A percentile compares a stretch with the other conserved stretches of the same genome.
Conservation (phyloP, 2,113 vertebrate genomes). For the Ivindomyrus marchei region DNA sequence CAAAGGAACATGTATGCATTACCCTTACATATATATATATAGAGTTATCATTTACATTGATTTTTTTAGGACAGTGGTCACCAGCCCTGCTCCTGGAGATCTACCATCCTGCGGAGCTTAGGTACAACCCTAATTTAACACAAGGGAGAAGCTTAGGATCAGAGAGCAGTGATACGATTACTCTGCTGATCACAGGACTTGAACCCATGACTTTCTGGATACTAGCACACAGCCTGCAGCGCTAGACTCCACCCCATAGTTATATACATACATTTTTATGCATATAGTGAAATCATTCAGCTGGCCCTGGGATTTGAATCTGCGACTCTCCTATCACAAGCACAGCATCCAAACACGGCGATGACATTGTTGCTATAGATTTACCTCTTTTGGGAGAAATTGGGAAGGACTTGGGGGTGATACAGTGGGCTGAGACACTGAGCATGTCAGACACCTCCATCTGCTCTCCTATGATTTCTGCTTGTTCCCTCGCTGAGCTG, state of each 20-base stretch:
- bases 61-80: not conserved
- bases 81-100: not conserved
- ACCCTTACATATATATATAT: not conserved
- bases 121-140: not conserved
- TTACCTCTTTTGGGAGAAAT: not conserved
- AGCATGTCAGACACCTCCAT: not conserved
- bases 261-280: not conserved
- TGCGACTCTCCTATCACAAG: not conserved
- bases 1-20: not conserved
- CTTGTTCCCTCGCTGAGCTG: not conserved
- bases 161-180: not conserved
- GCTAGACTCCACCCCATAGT: not conserved
- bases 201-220: not conserved
- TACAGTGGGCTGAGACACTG: not conserved
- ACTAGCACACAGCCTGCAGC: not conserved
- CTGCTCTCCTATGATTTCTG: not conserved
- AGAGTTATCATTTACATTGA: not conserved
- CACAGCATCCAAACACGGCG: not conserved
- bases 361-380: not conserved
- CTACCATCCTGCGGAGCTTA: not conserved
- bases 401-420: not conserved
- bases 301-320: not conserved
- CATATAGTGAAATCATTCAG: not conserved
- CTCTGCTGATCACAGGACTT: not conserved
- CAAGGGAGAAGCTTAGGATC: not conserved